Evolutionary conservation across 2,113 vertebrate species (phyloP), one percentile per base, ranked within the genome.

Genomic region (Lepisosteus oculatus): DNA sequence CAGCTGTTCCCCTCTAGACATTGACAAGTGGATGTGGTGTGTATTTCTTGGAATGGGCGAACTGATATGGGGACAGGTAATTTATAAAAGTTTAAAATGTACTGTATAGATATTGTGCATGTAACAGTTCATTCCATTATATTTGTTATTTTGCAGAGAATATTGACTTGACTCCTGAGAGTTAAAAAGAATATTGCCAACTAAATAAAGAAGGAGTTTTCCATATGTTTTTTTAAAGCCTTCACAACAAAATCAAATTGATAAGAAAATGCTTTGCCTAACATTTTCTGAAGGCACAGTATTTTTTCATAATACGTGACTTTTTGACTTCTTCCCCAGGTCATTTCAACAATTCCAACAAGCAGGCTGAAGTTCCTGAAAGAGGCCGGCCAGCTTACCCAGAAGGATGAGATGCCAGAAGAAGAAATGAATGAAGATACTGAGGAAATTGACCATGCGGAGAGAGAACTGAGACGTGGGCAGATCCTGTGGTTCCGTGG

Each of bases 21-120:
- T 96, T 80, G 96, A 98, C 78, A 97, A 99, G 78, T 99, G 97
- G 97, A 93, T 99, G 94, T 99, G 97, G 97, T 99, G 97, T 85
- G 90, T 99, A 80, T 99, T 99, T 87, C 94, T 99, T 4, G 97
- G 97, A 62, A 70, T 99, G 44, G 97, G 96, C 83, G 97, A 99
- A 81, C 94, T 99, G 47, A 91, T 99, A 61, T 99, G 97, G 97
- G 97, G 97, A 80, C 97, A 99, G 96, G 97, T 99, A 91, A 93
- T 29, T 51, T 8, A 13, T n/a, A 41, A 7, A n/a, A 29, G 29
- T 29, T 29, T 29, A 29, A 29, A 29, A 29, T 29, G 29, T 29
- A 29, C 29, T 29, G 29, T 29, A 29, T 29, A 29, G 29, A 29
- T 29, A 2, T 29, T 29, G 29, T 29, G 29, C 29, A 29, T 29